Conservation (phyloP, 2,797 vertebrate genomes). For the Podarcis lilfordi region DNA sequence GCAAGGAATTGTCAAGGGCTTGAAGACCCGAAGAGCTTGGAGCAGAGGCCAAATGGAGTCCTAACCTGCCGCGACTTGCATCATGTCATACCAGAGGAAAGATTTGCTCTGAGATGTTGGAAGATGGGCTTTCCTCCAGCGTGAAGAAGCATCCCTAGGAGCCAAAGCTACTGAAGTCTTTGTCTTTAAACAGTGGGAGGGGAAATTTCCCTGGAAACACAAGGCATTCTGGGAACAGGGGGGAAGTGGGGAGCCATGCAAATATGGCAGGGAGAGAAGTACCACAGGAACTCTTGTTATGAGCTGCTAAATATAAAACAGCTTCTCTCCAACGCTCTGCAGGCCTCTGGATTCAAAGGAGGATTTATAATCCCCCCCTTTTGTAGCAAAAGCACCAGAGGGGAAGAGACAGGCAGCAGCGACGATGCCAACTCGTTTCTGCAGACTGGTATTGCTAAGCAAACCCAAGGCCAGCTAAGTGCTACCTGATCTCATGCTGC, state of each 20-base stretch:
- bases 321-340: neutral
- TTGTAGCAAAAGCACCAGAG: neutral
- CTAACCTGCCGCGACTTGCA: neutral
- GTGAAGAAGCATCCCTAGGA: neutral
- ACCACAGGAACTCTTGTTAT: neutral
- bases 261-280: neutral
- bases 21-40: neutral
- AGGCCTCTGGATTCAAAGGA: neutral
- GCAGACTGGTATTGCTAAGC: neutral
- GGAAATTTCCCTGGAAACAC: neutral
- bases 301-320: slow-evolving; percentile 3
- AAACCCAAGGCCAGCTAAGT: neutral
- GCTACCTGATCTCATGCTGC: neutral
- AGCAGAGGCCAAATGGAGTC: neutral
- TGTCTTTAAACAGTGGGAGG: neutral
- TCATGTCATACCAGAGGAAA: neutral
- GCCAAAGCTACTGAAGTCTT: neutral
- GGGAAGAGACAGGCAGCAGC: neutral
- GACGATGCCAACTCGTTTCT: neutral
- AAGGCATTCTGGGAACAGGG: neutral
- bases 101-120: neutral
- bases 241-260: accelerated
- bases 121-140: neutral
- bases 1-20: neutral
- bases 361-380: neutral